Base-by-base conservation (phyloP, 2,888 invertebrate genomes). In the Diaphora mendica region DNA sequence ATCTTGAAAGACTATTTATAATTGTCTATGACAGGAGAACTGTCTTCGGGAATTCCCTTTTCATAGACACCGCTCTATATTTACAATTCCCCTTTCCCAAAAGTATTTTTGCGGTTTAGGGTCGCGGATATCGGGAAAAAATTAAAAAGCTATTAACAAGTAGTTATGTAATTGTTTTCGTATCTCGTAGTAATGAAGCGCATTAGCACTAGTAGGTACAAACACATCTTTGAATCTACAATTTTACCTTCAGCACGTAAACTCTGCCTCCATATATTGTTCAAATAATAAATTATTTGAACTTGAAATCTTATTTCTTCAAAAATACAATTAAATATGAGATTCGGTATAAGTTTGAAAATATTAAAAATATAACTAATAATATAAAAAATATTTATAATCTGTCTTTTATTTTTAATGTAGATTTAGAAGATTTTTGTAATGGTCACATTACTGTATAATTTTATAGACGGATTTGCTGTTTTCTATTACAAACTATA, bases 271-370 rank as follows among this genome's bases (percentile, higher is more conserved):
- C 20, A 67, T 30, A 67, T 44, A 26, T 67, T 67, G 23, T 67
- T 44, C 30, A 48, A 67, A 30, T 17, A 30, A 74, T 70, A 30
- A 42, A 33, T 33, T 33, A 33, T 33, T 33, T 33, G 33, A 33
- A 33, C 3, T 33, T 33, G 33, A 33, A 33, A 64, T 23, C 62
- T 44, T 68, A 64, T 39, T 64, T 64, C 55, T 66, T 65, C 73
- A 73, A 79, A 48, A 81, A 64, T 78, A 70, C 26, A 39, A 59
- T 62, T 42, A 48, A 68, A 72, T 68, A 73, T 64, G 72, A 68
- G 68, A 73, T 64, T 68, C 72, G 4, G 48, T 62, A 33, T 59
- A 20, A 55, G 59, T 68, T 30, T 48, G 2, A 55, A 59, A 55
- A 69, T 39, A 55, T 48, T 33, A 23, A 66, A 33, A 51, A 68